Evolutionary conservation across 2,113 vertebrate species (phyloP).

Genomic region (Turdus rufiventris): DNA sequence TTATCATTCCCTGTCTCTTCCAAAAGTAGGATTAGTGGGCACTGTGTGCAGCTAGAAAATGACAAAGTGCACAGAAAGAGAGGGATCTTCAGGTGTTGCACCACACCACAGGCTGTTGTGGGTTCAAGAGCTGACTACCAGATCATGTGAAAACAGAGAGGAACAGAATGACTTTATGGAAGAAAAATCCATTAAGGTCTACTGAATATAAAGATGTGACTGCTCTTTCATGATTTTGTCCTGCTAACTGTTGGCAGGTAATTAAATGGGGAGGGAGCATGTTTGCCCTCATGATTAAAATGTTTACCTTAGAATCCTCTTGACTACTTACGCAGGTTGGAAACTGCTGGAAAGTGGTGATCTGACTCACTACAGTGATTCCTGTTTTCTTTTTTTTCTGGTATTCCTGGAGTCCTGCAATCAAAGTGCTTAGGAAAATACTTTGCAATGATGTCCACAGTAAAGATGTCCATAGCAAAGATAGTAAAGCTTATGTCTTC

Average conservation of each 20-base stretch:
- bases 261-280: not conserved
- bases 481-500: not conserved
- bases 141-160: not conserved
- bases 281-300: not conserved
- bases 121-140: not conserved
- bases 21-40: not conserved
- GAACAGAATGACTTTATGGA: not conserved
- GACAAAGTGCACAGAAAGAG: not conserved
- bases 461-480: not conserved
- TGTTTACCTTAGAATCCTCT: not conserved
- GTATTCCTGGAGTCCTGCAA: not conserved
- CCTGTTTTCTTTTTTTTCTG: not conserved
- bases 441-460: not conserved
- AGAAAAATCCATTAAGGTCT: not conserved
- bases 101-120: not conserved
- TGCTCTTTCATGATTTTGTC: not conserved
- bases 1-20: not conserved
- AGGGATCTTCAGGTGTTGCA: not conserved
- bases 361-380: not conserved
- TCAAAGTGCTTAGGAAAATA: not conserved
- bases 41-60: not conserved
- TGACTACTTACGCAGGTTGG: not conserved
- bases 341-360: not conserved
- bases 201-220: not conserved
- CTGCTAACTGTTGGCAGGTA: not conserved